These are phyloP conservation scores for Cotesia typhae DNA, from an alignment of 1,140 invertebrate species.

Conservation along the genomic window DNA sequence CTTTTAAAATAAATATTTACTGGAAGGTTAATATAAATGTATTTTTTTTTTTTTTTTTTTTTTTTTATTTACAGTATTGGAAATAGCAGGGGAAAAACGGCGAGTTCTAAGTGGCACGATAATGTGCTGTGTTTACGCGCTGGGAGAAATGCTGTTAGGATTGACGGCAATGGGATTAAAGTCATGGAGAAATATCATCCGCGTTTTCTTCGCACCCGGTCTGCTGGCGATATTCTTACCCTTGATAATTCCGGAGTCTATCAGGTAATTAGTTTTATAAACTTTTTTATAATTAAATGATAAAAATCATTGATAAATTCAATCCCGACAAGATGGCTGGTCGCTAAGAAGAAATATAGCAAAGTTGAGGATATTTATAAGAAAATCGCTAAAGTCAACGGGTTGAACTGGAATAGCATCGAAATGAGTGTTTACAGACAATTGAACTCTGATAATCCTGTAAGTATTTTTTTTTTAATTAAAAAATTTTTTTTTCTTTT, in stretches of 20 bases:
- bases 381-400: constrained; percentile 76
- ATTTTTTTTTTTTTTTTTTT: too few species aligned
- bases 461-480: neutral
- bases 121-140: constrained; percentile 75
- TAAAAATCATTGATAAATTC: too few species aligned
- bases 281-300: neutral
- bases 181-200: constrained; percentile 76
- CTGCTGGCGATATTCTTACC: constrained; percentile 71
- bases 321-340: constrained; percentile 71
- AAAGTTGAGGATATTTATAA: constrained; percentile 70
- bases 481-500: neutral
- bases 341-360: constrained; percentile 73
- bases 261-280: constrained; percentile 53
- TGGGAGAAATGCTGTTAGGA: constrained; percentile 76
- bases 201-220: constrained; percentile 73
- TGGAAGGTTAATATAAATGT: too few species aligned
- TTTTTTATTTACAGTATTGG: constrained; percentile 72
- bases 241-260: constrained; percentile 71
- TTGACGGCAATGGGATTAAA: constrained; percentile 73
- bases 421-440: constrained; percentile 61
- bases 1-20: too few species aligned
- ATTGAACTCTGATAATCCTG: constrained; percentile 44
- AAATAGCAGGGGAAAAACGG: constrained; percentile 78
- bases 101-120: constrained; percentile 78
- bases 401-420: constrained; percentile 67